Conservation (phyloP, 2,888 invertebrate species). For the Salpingus planirostris region DNA sequence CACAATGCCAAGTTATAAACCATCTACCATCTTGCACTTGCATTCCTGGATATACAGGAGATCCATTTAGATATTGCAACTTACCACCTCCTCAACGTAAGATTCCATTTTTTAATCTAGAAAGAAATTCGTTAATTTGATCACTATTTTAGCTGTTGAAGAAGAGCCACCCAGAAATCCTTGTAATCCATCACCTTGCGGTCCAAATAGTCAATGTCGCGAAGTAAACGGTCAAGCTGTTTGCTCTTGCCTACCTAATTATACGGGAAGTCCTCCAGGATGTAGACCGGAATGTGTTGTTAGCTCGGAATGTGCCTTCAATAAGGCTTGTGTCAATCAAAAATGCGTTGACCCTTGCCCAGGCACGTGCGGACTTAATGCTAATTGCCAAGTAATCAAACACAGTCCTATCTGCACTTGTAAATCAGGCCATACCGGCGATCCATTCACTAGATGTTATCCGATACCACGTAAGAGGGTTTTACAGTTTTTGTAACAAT, state of each 20-base stretch:
- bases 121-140: slow-evolving; percentile 1
- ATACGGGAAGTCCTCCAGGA: slow-evolving; percentile 56
- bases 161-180: slow-evolving; percentile 44
- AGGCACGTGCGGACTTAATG: slow-evolving; percentile 61
- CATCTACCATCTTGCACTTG: slow-evolving; percentile 58
- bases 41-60: slow-evolving; percentile 53
- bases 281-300: slow-evolving; percentile 65
- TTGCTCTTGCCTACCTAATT: slow-evolving; percentile 59
- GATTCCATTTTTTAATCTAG: slow-evolving; percentile 22
- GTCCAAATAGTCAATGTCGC: slow-evolving; percentile 62
- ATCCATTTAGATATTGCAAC: slow-evolving; percentile 51
- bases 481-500: slow-evolving; percentile 1
- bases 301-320: slow-evolving; percentile 59
- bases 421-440: slow-evolving; percentile 56
- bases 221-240: slow-evolving; percentile 47
- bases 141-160: slow-evolving; percentile 9
- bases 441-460: slow-evolving; percentile 56
- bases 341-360: slow-evolving; percentile 66
- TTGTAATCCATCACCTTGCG: slow-evolving; percentile 64
- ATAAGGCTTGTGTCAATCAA: slow-evolving; percentile 62
- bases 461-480: slow-evolving; percentile 37
- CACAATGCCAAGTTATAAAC: slow-evolving; percentile 56
- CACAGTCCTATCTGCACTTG: slow-evolving; percentile 66
- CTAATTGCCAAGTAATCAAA: slow-evolving; percentile 64
- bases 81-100: slow-evolving; percentile 37